Base-by-base conservation (phyloP, 2,888 invertebrate species). In the Andrena camellia region DNA sequence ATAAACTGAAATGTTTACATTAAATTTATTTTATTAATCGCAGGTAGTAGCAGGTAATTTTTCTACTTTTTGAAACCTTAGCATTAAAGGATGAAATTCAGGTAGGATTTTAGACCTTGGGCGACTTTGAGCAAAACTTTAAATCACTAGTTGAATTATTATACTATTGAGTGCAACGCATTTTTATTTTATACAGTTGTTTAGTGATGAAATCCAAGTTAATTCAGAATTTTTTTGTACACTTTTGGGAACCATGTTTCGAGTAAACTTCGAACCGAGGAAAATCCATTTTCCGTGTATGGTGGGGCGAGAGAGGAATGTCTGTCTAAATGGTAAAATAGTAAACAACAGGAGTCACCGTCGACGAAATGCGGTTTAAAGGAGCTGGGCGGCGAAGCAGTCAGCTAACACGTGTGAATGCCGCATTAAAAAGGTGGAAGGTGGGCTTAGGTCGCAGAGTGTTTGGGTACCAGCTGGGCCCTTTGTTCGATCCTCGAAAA, bases 401-500 rank as follows among this genome's bases (percentile, higher is more conserved):
- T 67, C 74, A 74, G 82, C 31, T 78, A 81, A 54, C 67, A 42
- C 67, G 75, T 73, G 83, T 81, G 83, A 80, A 73, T 71, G 68
- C 68, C 57, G 77, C 62, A 50, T 81, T 80, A 81, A 75, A 42
- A 68, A 71, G 48, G 20, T 72, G 81, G 77, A 81, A 72, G 81
- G 60, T 66, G 64, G 70, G 80, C 67, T 69, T 73, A 64, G 81
- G 78, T 73, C 68, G 60, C 13, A 64, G 77, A 77, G 71, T 33
- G 70, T 68, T 72, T 79, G 88, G 75, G 57, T 74, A 77, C 82
- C 88, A 88, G 84, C 84, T 88, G 88, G 85, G 66, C 73, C 67
- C 87, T 88, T 88, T 88, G 88, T 88, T 81, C 78, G 88, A 57
- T 64, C 64, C 78, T 75, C 72, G 76, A 78, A 84, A 80, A 87